These are phyloP conservation scores for Bos indicus DNA, from an alignment of 2,113 vertebrate genomes.

Conservation along the genomic window DNA sequence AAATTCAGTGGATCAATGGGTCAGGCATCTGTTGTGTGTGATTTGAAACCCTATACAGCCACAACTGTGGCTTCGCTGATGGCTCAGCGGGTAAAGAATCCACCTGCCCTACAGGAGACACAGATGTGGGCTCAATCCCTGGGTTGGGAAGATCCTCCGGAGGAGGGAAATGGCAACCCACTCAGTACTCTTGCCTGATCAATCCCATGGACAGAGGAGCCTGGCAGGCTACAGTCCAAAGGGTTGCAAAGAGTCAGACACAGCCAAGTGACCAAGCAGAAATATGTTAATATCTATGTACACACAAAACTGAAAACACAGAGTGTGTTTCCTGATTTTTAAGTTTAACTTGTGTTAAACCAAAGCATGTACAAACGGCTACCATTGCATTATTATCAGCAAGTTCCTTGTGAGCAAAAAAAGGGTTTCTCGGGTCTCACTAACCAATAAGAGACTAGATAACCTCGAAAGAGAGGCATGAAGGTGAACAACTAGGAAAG, in stretches of 20 bases:
- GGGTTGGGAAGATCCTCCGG: neutral
- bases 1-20: neutral
- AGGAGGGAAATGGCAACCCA: neutral
- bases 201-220: neutral
- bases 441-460: neutral
- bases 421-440: neutral
- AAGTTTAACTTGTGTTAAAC: neutral
- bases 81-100: neutral
- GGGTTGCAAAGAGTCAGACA: neutral
- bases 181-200: neutral
- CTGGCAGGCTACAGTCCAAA: neutral
- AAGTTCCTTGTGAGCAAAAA: neutral
- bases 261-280: neutral
- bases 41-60: neutral
- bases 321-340: neutral
- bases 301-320: neutral
- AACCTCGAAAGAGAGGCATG: neutral
- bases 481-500: neutral
- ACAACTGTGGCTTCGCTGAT: rapidly evolving
- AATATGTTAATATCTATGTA: neutral
- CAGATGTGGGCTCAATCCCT: rapidly evolving
- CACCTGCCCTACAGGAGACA: neutral
- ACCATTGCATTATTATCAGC: neutral
- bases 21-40: neutral
- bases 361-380: neutral